phyloP scores from a whole-genome alignment of 1,140 invertebrate species.

The Apolygus lucorum region DNA sequence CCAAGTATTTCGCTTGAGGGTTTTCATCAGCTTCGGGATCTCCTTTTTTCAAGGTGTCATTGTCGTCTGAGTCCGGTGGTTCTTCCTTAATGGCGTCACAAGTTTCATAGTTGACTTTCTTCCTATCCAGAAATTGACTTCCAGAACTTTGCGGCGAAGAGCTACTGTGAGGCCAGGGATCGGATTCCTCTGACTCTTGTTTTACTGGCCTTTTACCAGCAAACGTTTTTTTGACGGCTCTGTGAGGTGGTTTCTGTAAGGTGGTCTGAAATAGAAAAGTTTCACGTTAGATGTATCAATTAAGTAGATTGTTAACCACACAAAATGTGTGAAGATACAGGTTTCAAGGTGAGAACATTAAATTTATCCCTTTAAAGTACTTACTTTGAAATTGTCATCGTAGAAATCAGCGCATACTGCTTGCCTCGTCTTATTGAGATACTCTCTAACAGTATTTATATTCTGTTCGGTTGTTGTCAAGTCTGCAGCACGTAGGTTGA shows the following conservation, averaged over 20 bases:
- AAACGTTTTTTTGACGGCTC: neutral
- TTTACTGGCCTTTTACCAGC: neutral
- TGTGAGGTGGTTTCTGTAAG: neutral
- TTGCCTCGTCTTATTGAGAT: neutral
- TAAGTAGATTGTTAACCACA: no score
- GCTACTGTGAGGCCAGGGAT: neutral
- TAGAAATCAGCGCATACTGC: neutral
- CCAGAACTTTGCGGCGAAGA: no score
- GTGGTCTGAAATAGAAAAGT: neutral
- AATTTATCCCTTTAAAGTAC: no score
- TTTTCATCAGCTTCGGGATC: neutral
- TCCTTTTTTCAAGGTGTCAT: neutral
- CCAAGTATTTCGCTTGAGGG: neutral
- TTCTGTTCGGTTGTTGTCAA: neutral
- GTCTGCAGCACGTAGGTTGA: neutral
- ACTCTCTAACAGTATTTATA: neutral
- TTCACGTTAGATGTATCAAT: no score
- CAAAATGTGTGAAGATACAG: no score
- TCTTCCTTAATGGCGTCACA: neutral
- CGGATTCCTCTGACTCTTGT: neutral
- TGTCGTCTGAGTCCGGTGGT: neutral
- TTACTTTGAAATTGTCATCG: slow-evolving; percentile 7
- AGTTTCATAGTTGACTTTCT: no score
- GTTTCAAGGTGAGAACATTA: no score
- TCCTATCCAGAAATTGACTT: no score